phyloP scores from a whole-genome alignment of 1,140 invertebrate species.

The Orchesella cincta region DNA sequence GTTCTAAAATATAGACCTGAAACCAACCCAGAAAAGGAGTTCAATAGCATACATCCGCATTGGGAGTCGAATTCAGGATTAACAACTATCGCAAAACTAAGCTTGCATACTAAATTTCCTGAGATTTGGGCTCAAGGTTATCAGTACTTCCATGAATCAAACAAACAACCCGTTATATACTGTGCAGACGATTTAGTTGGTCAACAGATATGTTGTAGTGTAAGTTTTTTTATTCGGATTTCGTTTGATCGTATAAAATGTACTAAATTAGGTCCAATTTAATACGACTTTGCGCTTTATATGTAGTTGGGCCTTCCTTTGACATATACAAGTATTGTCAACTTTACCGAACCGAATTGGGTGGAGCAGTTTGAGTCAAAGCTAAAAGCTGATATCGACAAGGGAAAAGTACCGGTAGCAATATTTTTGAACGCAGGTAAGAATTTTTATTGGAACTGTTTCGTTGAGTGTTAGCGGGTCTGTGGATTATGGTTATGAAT shows the following conservation, averaged over 20 bases:
- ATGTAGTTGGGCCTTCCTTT: slow-evolving; percentile 45
- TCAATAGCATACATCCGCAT: slow-evolving; percentile 46
- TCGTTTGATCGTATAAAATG: neutral
- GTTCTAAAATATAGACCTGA: slow-evolving; percentile 31
- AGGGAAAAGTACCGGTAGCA: slow-evolving; percentile 36
- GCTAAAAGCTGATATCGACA: slow-evolving; percentile 35
- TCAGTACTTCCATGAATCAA: slow-evolving; percentile 41
- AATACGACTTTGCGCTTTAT: no score
- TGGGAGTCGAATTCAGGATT: slow-evolving; percentile 46
- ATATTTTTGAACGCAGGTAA: slow-evolving; percentile 43
- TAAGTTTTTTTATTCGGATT: slow-evolving; percentile 25
- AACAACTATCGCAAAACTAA: slow-evolving; percentile 32
- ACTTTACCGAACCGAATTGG: slow-evolving; percentile 41
- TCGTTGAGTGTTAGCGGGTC: neutral
- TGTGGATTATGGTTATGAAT: no score
- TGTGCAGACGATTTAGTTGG: slow-evolving; percentile 45
- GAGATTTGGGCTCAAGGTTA: slow-evolving; percentile 38
- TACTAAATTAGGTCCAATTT: no score
- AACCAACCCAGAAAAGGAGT: slow-evolving; percentile 39
- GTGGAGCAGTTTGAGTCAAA: slow-evolving; percentile 36
- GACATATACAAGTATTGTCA: slow-evolving; percentile 35
- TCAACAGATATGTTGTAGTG: slow-evolving; percentile 33
- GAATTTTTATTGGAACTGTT: neutral
- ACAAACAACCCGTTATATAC: slow-evolving; percentile 44
- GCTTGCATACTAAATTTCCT: slow-evolving; percentile 41